Evolutionary conservation across 2,888 invertebrate species (phyloP), one percentile per base, ranked within the genome.

Genomic region (Serripes groenlandicus): DNA sequence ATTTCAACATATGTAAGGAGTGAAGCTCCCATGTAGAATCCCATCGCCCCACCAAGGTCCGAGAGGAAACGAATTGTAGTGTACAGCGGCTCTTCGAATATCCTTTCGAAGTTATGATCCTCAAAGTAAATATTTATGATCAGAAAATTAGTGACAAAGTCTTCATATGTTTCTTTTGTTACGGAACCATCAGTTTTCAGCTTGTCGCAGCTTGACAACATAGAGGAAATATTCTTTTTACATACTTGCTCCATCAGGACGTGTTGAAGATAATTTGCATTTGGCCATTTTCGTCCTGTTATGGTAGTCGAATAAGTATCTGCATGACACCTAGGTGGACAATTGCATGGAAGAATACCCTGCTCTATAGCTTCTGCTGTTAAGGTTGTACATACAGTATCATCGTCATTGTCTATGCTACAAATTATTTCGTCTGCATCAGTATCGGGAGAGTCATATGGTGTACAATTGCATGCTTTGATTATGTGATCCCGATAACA

Each of bases 1-100:
- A 87, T 21, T 42, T 88, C 88, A 11, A 86, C 75, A 15, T 81
- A 66, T 49, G 84, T 88, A 15, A 88, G 72, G 2, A 87, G 54
- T 11, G 88, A 88, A 7, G 81, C 82, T 7, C 88, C 88, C 28
- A 86, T 71, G 72, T 82, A 87, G 18, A 88, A 56, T 0, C 88
- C 88, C 56, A 86, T 42, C 5, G 87, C 77, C 1, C 88, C 88
- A 18, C 88, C 88, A 15, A 88, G 78, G 66, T 88, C 86, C 0
- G 88, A 84, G 15, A 88, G 66, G 37, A 88, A 88, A 5, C 80
- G 77, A 11, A 83, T 77, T 11, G 66, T 35, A 23, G n/a, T 73
- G 32, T 68, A 75, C 28, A 28, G 23, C 3, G 75, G 68, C 23
- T 75, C 68, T 56, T 75, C 75, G 18, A 18, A 23, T 7, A 68